Evolutionary conservation across 92 coral and sea anemone species (phyloP).

Genomic region (Phenganax marumi): DNA sequence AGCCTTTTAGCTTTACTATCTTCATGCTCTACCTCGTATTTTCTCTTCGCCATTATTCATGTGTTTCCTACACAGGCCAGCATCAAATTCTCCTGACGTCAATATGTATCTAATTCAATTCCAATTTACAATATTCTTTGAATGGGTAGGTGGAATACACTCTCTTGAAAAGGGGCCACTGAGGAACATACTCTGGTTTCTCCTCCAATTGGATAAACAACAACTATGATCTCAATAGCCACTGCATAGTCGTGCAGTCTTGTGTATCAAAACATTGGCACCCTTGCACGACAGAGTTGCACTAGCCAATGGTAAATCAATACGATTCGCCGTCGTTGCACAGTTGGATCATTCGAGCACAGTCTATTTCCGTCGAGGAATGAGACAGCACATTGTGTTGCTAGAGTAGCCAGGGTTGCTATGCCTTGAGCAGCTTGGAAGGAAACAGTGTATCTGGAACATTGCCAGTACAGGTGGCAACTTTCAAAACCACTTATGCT

Average conservation of each 20-base stretch:
- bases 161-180: too few relatives aligned
- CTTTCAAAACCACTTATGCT: neutral
- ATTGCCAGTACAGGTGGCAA: slow-evolving; percentile 16
- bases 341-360: slow-evolving; percentile 15
- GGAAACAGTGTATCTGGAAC: neutral
- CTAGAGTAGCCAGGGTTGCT: neutral
- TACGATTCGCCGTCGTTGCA: neutral
- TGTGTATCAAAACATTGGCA: neutral
- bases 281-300: neutral
- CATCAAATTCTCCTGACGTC: neutral
- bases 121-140: too few relatives aligned
- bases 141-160: too few relatives aligned
- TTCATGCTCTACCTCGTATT: slow-evolving; percentile 16
- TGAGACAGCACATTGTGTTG: slow-evolving; percentile 1
- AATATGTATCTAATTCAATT: neutral
- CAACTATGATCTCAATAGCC: too few relatives aligned
- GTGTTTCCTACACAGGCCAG: slow-evolving; percentile 43
- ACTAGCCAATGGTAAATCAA: slow-evolving; percentile 22
- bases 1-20: slow-evolving; percentile 33
- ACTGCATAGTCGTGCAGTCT: too few relatives aligned
- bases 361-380: slow-evolving; percentile 38
- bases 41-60: slow-evolving; percentile 56
- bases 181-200: too few relatives aligned
- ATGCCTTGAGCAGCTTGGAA: neutral
- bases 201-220: too few relatives aligned